Evolutionary conservation across 2,888 invertebrate species (phyloP).

Genomic region (Diarsia mendica): DNA sequence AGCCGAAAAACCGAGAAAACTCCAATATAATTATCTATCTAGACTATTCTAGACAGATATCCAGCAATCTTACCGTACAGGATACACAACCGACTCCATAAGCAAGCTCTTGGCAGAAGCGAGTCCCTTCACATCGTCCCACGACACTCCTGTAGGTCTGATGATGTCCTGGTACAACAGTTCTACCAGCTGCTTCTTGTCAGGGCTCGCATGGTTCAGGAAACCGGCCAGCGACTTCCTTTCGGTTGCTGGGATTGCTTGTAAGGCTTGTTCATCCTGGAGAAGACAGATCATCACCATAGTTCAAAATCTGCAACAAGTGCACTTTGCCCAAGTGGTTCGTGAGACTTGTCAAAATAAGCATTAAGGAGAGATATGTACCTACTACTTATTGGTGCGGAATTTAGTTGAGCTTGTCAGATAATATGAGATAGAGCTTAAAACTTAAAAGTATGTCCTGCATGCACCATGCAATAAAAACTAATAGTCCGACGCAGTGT

Average conservation of each 20-base stretch:
- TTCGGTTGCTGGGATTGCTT: slow-evolving; percentile 73
- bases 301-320: neutral
- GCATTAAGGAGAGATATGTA: too few species aligned
- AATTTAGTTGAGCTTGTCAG: too few species aligned
- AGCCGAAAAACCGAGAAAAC: neutral
- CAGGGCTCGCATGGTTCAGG: slow-evolving; percentile 80
- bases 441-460: too few species aligned
- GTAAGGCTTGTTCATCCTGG: slow-evolving; percentile 68
- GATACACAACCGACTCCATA: slow-evolving; percentile 96
- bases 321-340: too few species aligned
- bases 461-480: too few species aligned
- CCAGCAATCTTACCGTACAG: slow-evolving; percentile 83
- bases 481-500: too few species aligned
- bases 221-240: slow-evolving; percentile 79
- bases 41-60: too few species aligned
- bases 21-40: too few species aligned
- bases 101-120: slow-evolving; percentile 93
- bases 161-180: slow-evolving; percentile 91
- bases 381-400: too few species aligned
- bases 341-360: too few species aligned
- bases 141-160: slow-evolving; percentile 92
- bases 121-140: slow-evolving; percentile 94
- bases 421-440: too few species aligned
- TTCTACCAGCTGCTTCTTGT: slow-evolving; percentile 92
- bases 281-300: slow-evolving; percentile 3